Evolutionary conservation across 2,888 invertebrate species (phyloP), one percentile per base, ranked within the genome.

Genomic region (Apamea sordens): DNA sequence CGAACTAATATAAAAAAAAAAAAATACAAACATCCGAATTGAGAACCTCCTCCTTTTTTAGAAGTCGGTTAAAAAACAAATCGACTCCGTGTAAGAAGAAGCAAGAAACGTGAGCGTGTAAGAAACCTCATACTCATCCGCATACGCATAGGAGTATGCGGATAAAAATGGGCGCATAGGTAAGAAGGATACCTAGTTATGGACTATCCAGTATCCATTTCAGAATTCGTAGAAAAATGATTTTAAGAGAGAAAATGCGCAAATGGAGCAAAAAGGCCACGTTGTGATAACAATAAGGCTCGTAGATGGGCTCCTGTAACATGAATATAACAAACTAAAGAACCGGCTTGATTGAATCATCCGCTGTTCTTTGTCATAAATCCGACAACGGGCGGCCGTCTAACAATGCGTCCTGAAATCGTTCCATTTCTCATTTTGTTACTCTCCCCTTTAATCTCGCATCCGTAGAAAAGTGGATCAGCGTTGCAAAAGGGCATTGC

Each of bases 361-460:
- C 96, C 96, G 94, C 94, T 93, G 95, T 95, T 96, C 96, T 96
- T 96, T 97, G 96, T 96, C 96, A 96, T 97, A 96, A 96, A 96
- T 96, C 96, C 96, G 95, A 95, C 96, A 95, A 95, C 96, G 96
- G 95, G 94, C 95, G 92, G 94, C 94, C 94, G 92, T 93, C 95
- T 95, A 95, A 97, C 96, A 97, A 96, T 97, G 95, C 96, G 95
- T 94, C 94, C 95, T 95, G 95, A 96, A 96, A 96, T 96, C 96
- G 96, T 96, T 96, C 94, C 96, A 96, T 96, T 96, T 96, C 96
- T 96, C 96, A 96, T 96, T 97, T 97, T 97, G 96, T 95, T 96
- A 96, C 95, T 94, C 94, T 95, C 96, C 96, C 95, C 96, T 96
- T 96, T 96, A 97, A 96, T 96, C 96, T 96, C 95, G 96, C 95